phyloP scores from a whole-genome alignment of 2,888 invertebrate species.

The Eustalomyia histrio region DNA sequence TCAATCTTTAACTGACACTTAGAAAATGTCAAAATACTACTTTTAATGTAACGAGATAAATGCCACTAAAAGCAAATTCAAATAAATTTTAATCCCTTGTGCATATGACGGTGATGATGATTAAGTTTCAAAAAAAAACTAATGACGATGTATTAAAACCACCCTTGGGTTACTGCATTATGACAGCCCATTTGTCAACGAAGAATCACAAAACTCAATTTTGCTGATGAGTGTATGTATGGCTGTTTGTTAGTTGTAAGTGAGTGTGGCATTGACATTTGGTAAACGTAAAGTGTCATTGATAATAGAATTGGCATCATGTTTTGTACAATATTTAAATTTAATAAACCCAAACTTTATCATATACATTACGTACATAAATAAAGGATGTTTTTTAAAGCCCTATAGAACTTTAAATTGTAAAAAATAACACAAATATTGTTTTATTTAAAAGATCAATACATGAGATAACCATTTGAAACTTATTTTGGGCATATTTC shows the following conservation, averaged over 20 bases:
- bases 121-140: constrained; percentile 28
- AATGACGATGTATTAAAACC: constrained; percentile 48
- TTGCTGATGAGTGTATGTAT: constrained; percentile 14
- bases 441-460: no score
- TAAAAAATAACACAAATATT: no score
- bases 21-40: constrained; percentile 59
- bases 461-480: no score
- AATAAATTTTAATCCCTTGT: constrained; percentile 57
- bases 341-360: background rate
- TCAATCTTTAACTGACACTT: constrained; percentile 52
- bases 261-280: constrained; percentile 47
- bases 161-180: constrained; percentile 57
- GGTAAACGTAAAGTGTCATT: constrained; percentile 22
- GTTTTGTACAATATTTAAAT: constrained; percentile 1
- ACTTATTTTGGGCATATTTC: no score
- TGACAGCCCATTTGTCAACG: constrained; percentile 61
- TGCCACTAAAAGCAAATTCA: constrained; percentile 60
- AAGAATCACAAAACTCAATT: constrained; percentile 59
- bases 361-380: no score
- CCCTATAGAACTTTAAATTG: no score
- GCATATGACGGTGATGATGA: constrained; percentile 39
- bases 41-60: constrained; percentile 49
- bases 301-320: constrained; percentile 12
- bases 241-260: background rate
- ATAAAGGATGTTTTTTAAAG: no score